These are phyloP conservation scores for Thyatira batis DNA, from an alignment of 2,888 invertebrate species.

Conservation along the genomic window DNA sequence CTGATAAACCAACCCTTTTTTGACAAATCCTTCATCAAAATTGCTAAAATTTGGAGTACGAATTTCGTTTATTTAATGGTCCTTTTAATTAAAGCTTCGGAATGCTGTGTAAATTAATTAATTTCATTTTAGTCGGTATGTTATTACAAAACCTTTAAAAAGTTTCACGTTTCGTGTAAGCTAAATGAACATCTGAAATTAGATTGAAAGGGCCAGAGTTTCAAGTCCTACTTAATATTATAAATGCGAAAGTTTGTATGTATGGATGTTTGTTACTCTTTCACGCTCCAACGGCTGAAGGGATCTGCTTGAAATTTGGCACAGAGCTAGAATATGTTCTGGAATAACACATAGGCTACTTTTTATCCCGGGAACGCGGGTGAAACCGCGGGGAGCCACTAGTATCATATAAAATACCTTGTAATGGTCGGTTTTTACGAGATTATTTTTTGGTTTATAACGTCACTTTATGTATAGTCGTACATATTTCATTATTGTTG, in stretches of 20 bases:
- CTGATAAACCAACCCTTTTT: background rate
- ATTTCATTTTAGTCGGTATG: background rate
- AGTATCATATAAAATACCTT: conserved; percentile 26
- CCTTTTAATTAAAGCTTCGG: background rate
- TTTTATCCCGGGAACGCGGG: no score
- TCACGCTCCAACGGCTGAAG: no score
- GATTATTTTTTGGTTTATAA: conserved; percentile 46
- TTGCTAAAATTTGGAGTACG: background rate
- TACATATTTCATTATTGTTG: conserved; percentile 23
- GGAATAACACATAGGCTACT: no score
- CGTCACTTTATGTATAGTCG: conserved; percentile 24
- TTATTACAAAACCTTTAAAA: background rate
- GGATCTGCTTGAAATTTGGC: no score
- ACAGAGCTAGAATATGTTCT: no score
- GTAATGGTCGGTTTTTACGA: conserved; percentile 38
- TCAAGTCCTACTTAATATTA: no score
- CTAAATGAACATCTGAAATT: conserved; percentile 16
- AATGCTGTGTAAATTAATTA: background rate
- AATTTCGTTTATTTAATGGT: background rate
- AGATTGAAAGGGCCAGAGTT: conserved; percentile 14
- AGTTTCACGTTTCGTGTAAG: background rate
- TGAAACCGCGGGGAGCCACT: no score
- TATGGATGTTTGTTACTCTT: no score
- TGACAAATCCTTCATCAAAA: background rate
- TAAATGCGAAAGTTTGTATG: no score